Conservation (phyloP, 2,113 vertebrate species). For the Corydoras sp. region DNA sequence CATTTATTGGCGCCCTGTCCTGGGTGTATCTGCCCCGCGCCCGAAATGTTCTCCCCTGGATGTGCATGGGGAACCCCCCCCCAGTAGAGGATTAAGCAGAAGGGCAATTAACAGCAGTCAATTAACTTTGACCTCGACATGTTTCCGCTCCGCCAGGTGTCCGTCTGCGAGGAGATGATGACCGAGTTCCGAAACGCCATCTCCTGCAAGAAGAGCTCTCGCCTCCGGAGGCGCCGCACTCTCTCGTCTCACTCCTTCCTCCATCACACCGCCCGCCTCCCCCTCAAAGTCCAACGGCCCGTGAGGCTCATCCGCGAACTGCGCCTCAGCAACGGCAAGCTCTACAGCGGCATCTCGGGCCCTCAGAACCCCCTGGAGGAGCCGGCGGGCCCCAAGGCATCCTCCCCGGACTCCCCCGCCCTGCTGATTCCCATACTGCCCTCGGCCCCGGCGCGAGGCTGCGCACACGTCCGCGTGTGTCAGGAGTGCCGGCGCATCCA, state of each 20-base stretch:
- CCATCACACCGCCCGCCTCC: conserved; percentile 52
- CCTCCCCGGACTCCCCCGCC: conserved; percentile 52
- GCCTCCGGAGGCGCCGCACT: conserved; percentile 71
- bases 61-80: too few relatives aligned
- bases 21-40: too few relatives aligned
- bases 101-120: conserved; percentile 16
- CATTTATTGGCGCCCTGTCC: too few relatives aligned
- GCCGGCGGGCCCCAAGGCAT: conserved; percentile 60
- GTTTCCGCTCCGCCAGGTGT: conserved; percentile 61
- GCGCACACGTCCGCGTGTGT: conserved; percentile 67
- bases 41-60: too few relatives aligned
- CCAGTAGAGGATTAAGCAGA: too few relatives aligned
- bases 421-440: conserved; percentile 47
- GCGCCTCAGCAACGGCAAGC: conserved; percentile 82
- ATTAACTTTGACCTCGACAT: neutral
- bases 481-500: conserved; percentile 87
- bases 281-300: conserved; percentile 59
- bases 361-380: conserved; percentile 81
- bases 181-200: conserved; percentile 79
- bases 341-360: conserved; percentile 72
- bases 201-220: conserved; percentile 80
- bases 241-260: conserved; percentile 54
- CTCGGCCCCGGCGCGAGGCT: conserved; percentile 48
- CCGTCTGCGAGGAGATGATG: conserved; percentile 86
- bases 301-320: conserved; percentile 75